Percentiles rank a stretch among this genome's conserved stretches.
phyloP scores from a whole-genome alignment of 2,888 invertebrate species.

The Nomada ruficornis region DNA sequence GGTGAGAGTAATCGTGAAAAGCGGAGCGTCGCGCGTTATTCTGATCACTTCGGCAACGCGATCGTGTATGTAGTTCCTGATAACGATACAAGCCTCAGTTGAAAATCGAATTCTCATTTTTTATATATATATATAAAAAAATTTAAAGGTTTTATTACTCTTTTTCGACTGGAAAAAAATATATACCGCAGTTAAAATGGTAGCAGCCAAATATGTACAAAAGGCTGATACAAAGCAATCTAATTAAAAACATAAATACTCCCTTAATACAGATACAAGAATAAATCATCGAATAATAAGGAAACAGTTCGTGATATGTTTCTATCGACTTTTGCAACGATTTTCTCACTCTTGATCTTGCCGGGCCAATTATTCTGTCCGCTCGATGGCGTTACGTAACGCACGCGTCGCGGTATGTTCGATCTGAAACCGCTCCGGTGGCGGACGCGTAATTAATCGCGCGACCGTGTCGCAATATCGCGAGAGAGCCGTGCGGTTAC shows the following conservation, averaged over 20 bases:
- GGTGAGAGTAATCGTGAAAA: neutral
- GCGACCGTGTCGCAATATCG: conserved; percentile 73
- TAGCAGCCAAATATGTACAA: too few relatives aligned
- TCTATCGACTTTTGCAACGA: neutral
- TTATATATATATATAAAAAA: too few relatives aligned
- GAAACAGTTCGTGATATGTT: neutral
- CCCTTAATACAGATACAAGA: too few relatives aligned
- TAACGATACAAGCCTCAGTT: too few relatives aligned
- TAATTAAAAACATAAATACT: too few relatives aligned
- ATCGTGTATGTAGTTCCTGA: neutral
- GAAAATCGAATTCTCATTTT: too few relatives aligned
- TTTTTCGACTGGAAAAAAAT: too few relatives aligned
- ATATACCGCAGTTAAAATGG: too few relatives aligned
- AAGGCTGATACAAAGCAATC: too few relatives aligned
- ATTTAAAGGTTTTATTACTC: too few relatives aligned
- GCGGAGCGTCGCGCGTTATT: neutral
- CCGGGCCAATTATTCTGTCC: conserved; percentile 56
- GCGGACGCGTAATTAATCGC: conserved; percentile 73
- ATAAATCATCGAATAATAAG: neutral
- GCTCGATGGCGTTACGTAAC: conserved; percentile 59
- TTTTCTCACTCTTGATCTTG: conserved; percentile 53
- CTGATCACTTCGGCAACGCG: neutral
- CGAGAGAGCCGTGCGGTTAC: conserved; percentile 71
- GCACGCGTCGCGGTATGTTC: conserved; percentile 40
- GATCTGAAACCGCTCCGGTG: conserved; percentile 58